Evolutionary conservation across 2,797 vertebrate species (phyloP).

Genomic region (Micropoecilia bifurca): DNA sequence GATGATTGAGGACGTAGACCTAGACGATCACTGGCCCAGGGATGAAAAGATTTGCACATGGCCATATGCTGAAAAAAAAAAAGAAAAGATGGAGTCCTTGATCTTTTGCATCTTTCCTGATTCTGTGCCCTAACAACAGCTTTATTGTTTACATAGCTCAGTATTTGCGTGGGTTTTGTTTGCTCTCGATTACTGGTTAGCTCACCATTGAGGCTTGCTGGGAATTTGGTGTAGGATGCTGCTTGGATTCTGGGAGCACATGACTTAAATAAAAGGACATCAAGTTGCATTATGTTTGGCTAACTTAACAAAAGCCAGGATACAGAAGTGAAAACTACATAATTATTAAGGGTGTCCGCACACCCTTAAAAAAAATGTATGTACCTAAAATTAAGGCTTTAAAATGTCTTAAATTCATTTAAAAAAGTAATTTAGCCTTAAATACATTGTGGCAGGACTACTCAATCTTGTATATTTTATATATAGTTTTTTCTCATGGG

Average conservation of each 20-base stretch:
- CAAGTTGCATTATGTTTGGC: constrained; percentile 35
- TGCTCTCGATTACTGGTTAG: constrained; percentile 46
- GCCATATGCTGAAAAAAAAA: not conserved
- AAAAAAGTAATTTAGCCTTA: not conserved
- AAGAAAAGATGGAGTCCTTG: constrained; percentile 2
- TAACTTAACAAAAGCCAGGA: constrained; percentile 37
- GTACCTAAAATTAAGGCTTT: not conserved
- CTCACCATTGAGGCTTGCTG: constrained; percentile 59
- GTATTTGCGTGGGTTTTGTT: constrained; percentile 53
- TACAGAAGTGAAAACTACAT: constrained; percentile 7
- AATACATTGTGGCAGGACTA: not conserved
- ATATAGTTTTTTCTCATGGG: not conserved
- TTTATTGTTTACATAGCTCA: constrained; percentile 26
- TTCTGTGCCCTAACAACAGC: constrained; percentile 17
- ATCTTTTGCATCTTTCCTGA: constrained; percentile 16
- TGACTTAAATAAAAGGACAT: constrained; percentile 32
- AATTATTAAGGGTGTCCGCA: not conserved
- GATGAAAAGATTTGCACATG: not conserved
- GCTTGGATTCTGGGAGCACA: constrained; percentile 46
- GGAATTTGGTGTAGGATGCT: constrained; percentile 72
- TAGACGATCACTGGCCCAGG: not conserved
- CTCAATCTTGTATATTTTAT: not conserved
- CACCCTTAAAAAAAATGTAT: not conserved
- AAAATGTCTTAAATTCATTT: not conserved
- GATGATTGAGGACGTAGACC: not conserved